Percentiles rank a stretch among this genome's conserved stretches.
These are phyloP conservation scores for Homalodisca vitripennis DNA, from an alignment of 1,140 invertebrate species.

Conservation along the genomic window DNA sequence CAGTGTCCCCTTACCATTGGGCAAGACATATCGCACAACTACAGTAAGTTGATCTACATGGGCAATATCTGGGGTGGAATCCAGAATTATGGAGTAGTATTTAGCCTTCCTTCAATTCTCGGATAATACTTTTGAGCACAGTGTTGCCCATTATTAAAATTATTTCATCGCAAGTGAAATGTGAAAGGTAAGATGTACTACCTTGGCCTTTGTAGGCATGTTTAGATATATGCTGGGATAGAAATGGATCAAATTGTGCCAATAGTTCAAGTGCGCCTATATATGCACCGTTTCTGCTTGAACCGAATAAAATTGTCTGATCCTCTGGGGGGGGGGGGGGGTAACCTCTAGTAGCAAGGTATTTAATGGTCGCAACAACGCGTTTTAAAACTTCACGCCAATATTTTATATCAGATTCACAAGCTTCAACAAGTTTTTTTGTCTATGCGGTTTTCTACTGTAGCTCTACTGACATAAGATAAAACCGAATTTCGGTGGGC, in stretches of 20 bases:
- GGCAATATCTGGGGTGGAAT: neutral
- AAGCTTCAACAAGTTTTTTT: too few species aligned
- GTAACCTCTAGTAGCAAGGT: slow-evolving; percentile 31
- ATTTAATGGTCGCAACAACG: slow-evolving; percentile 32
- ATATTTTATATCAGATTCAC: slow-evolving; percentile 15
- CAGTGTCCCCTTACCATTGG: neutral
- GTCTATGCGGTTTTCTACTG: too few species aligned
- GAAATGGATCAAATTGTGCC: slow-evolving; percentile 38
- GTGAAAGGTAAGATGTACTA: slow-evolving; percentile 31
- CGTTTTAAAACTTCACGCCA: slow-evolving; percentile 31
- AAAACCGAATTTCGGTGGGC: too few species aligned
- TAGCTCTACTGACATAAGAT: too few species aligned
- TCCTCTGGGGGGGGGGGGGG: slow-evolving; percentile 35
- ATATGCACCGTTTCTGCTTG: slow-evolving; percentile 23
- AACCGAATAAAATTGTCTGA: slow-evolving; percentile 30
- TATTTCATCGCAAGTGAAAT: slow-evolving; percentile 4
- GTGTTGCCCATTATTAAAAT: slow-evolving; percentile 12
- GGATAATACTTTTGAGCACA: neutral
- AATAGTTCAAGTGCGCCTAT: slow-evolving; percentile 10
- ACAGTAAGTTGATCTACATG: neutral
- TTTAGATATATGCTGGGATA: slow-evolving; percentile 33
- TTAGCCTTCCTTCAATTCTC: neutral
- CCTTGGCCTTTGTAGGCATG: slow-evolving; percentile 33
- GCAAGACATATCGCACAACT: neutral
- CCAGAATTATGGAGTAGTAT: neutral